phyloP scores from a whole-genome alignment of 2,888 invertebrate species.

The Oxycera nigricornis region DNA sequence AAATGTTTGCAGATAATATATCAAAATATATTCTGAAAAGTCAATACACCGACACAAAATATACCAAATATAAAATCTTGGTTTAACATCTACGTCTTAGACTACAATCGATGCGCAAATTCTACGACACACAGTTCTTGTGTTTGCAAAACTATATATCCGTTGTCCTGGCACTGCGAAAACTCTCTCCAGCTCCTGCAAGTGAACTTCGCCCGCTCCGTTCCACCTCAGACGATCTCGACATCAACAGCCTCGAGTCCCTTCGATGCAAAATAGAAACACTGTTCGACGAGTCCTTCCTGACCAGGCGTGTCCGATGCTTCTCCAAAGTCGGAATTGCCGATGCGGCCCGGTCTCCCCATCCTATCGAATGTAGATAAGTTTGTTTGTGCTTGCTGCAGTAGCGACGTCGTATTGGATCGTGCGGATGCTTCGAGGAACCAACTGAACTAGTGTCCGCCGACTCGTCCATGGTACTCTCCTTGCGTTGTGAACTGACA shows the following conservation, averaged over 20 bases:
- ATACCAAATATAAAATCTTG: too few species aligned
- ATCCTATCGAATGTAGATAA: background rate
- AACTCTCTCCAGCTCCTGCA: too few species aligned
- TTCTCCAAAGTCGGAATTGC: background rate
- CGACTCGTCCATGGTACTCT: slow-evolving; percentile 18
- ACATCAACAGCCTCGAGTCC: background rate
- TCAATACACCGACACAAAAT: too few species aligned
- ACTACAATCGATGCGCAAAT: background rate
- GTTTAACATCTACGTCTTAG: background rate
- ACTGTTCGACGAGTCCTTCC: slow-evolving; percentile 14
- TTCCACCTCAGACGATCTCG: background rate
- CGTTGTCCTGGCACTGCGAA: background rate
- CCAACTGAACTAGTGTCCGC: slow-evolving; percentile 12
- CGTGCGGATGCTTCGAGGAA: background rate
- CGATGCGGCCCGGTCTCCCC: background rate
- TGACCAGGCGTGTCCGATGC: background rate
- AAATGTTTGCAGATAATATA: too few species aligned
- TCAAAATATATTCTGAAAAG: too few species aligned
- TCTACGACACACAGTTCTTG: background rate
- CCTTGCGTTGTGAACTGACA: background rate
- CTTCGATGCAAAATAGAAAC: slow-evolving; percentile 2
- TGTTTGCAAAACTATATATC: background rate
- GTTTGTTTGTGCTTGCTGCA: background rate
- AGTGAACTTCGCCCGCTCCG: background rate
- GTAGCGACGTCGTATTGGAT: background rate